Evolutionary conservation across 2,797 vertebrate species (phyloP).

Genomic region (Rhynchonycteris naso): DNA sequence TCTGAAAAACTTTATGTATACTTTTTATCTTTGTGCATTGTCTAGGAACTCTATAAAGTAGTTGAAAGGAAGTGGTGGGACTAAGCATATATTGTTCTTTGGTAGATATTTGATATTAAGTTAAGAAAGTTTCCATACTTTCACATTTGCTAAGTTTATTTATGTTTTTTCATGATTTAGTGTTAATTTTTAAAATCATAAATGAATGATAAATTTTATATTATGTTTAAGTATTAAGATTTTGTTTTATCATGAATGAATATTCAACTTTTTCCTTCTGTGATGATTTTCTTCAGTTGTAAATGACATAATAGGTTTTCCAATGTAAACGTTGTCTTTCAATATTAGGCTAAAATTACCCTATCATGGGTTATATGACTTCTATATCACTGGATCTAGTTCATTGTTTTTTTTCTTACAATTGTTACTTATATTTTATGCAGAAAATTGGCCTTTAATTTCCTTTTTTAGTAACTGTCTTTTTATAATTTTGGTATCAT

Average conservation of each 20-base stretch:
- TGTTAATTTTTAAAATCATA: neutral
- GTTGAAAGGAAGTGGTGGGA: neutral
- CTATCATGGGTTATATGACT: neutral
- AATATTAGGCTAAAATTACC: neutral
- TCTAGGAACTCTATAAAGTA: neutral
- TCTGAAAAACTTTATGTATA: neutral
- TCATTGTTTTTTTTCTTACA: neutral
- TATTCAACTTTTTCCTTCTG: slow-evolving; percentile 24
- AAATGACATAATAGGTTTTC: slow-evolving; percentile 1
- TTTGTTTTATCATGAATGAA: slow-evolving; percentile 22
- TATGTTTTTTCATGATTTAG: neutral
- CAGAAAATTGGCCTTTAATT: neutral
- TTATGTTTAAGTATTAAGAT: slow-evolving; percentile 7
- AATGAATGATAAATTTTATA: neutral
- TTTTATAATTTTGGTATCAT: slow-evolving; percentile 50
- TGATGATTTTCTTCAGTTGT: neutral
- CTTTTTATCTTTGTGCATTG: slow-evolving; percentile 1
- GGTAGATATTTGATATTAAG: neutral
- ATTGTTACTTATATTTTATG: neutral
- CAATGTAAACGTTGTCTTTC: neutral
- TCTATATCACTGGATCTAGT: neutral
- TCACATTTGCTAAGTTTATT: neutral
- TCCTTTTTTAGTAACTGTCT: neutral
- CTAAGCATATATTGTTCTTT: neutral
- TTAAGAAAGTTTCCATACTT: neutral